Percentiles rank a stretch among this genome's conserved stretches.
phyloP scores from a whole-genome alignment of 1,140 invertebrate species.

The Mactra quadrangularis region DNA sequence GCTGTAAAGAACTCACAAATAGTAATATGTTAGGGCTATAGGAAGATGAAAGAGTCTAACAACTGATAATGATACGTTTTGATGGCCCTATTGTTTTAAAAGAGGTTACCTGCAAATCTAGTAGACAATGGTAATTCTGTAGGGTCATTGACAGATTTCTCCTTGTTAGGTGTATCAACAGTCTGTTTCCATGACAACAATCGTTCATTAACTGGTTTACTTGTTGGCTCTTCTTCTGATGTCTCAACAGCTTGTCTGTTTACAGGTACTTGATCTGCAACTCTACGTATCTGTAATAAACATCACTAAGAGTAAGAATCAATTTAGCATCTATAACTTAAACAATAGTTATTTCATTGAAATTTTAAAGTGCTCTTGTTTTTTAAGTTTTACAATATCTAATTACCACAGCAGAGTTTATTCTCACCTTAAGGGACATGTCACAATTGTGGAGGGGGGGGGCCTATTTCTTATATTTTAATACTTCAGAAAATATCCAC shows the following conservation, averaged over 20 bases:
- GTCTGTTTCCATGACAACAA: slow-evolving; percentile 67
- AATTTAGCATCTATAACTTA: slow-evolving; percentile 1
- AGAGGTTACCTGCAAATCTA: slow-evolving; percentile 60
- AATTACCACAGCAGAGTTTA: too few species aligned
- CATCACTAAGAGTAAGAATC: not conserved
- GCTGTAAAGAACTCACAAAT: not conserved
- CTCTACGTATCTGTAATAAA: slow-evolving; percentile 38
- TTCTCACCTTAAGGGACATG: too few species aligned
- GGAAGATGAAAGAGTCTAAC: too few species aligned
- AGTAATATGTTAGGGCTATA: too few species aligned
- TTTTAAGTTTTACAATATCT: too few species aligned
- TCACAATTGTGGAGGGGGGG: too few species aligned
- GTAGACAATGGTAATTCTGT: slow-evolving; percentile 57
- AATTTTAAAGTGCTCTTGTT: too few species aligned
- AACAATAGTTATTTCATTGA: not conserved
- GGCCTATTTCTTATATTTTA: too few species aligned
- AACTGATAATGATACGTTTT: too few species aligned
- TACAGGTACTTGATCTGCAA: slow-evolving; percentile 44
- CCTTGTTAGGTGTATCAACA: slow-evolving; percentile 46
- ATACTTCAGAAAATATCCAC: too few species aligned
- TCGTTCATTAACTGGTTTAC: slow-evolving; percentile 69
- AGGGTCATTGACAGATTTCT: slow-evolving; percentile 47
- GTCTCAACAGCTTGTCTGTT: slow-evolving; percentile 38
- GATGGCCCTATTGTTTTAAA: too few species aligned
- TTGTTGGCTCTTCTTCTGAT: slow-evolving; percentile 69